phyloP scores from a whole-genome alignment of 2,888 invertebrate genomes.

The Stenurella melanura region DNA sequence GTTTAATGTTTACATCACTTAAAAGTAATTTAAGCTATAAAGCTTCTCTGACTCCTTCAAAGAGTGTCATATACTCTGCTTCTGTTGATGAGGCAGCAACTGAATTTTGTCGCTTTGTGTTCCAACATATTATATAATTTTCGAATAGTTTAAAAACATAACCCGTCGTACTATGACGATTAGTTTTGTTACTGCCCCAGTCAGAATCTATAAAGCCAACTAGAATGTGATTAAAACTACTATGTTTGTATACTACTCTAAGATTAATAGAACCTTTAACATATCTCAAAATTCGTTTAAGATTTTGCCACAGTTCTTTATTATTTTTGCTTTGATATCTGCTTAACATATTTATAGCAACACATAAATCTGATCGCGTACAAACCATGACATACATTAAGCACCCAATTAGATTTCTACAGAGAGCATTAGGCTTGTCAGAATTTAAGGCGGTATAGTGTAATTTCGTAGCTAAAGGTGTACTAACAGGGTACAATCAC shows the following conservation, averaged over 20 bases:
- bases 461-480: slow-evolving; percentile 41
- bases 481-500: too few species aligned
- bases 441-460: slow-evolving; percentile 58
- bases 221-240: slow-evolving; percentile 9
- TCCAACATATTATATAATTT: slow-evolving; percentile 39
- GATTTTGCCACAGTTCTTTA: too few species aligned
- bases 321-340: slow-evolving; percentile 56
- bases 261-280: too few species aligned
- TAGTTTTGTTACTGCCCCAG: slow-evolving; percentile 38
- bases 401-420: slow-evolving; percentile 50
- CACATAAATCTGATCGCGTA: slow-evolving; percentile 56
- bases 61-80: slow-evolving; percentile 55
- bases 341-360: slow-evolving; percentile 58
- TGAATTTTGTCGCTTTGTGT: slow-evolving; percentile 39
- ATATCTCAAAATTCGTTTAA: too few species aligned
- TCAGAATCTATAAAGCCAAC: slow-evolving; percentile 43
- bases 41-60: slow-evolving; percentile 63
- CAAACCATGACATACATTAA: slow-evolving; percentile 53
- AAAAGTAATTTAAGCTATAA: slow-evolving; percentile 59
- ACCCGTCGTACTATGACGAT: slow-evolving; percentile 40
- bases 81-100: slow-evolving; percentile 63
- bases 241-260: slow-evolving; percentile 28
- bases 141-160: slow-evolving; percentile 43
- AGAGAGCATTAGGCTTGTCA: slow-evolving; percentile 54
- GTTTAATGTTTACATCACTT: too few species aligned